A percentile compares a stretch with the other conserved stretches of the same genome.
Evolutionary conservation across 1,140 invertebrate species (phyloP).

Genomic region (Drosophila nebulosa): DNA sequence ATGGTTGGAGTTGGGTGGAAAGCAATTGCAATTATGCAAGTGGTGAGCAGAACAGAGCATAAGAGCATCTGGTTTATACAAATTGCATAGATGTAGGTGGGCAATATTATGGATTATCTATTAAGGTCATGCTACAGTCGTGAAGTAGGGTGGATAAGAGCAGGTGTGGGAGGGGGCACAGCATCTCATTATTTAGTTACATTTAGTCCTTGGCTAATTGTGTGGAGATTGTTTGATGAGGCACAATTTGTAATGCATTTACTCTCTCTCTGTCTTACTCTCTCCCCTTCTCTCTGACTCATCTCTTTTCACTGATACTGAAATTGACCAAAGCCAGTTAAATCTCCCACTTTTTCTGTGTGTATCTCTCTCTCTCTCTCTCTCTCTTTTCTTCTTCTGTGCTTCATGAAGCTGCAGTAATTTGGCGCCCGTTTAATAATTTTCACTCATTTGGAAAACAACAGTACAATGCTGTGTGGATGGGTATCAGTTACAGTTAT

Average conservation of each 20-base stretch:
- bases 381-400: conserved; percentile 18
- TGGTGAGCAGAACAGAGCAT: neutral
- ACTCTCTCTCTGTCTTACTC: neutral
- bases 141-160: neutral
- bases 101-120: neutral
- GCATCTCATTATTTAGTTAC: neutral
- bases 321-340: neutral
- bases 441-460: conserved; percentile 77
- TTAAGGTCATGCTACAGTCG: neutral
- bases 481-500: conserved; percentile 45
- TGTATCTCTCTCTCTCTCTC: neutral
- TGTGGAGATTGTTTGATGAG: conserved; percentile 3
- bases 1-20: neutral
- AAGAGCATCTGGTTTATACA: neutral
- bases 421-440: conserved; percentile 69
- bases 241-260: conserved; percentile 36
- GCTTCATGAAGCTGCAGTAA: conserved; percentile 76
- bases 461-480: conserved; percentile 53
- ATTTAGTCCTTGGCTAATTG: neutral
- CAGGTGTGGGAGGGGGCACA: neutral
- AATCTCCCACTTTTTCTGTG: neutral
- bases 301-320: neutral
- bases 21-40: neutral
- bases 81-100: neutral
- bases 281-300: neutral